Evolutionary conservation across 2,888 invertebrate species (phyloP), one percentile per base, ranked within the genome.

Genomic region (Cryptus armator): DNA sequence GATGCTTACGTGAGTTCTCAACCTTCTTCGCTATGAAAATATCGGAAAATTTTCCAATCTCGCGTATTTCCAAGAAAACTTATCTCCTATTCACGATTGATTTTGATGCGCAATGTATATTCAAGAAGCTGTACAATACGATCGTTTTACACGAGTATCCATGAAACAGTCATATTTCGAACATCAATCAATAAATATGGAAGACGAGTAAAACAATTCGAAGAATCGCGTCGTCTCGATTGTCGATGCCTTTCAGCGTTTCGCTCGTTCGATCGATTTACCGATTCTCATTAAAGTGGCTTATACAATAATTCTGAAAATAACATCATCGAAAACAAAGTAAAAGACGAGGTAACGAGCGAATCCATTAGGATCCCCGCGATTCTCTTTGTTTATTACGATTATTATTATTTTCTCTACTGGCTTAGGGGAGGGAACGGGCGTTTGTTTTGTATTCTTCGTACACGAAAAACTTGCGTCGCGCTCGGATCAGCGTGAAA

Each of bases 401-500:
- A 44, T 72, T 72, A 12, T 6, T 72, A 10, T 72, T 44, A 9
- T 62, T 37, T 9, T 37, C 0, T 37, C 9, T 7, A 37, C 37
- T 37, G 37, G 7, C 37, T 37, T 37, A 37, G 37, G 37, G 37
- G 37, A 37, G 7, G 37, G 37, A 37, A 2, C 37, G 37, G 7
- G 37, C 37, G 2, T 24, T 24, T 24, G 24, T 37, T 37, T 4
- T 37, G 37, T 37, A 5, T 37, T 37, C 9, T 37, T 37, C 37
- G 24, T 24, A 24, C 37, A 37, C 37, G 37, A 37, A 37, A 37
- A 37, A 37, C 7, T 37, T 37, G 14, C 53, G 16, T 9, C 24
- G 10, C 9, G 72, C 24, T 48, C 72, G 76, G 37, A 66, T 10
- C 44, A 51, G 80, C 74, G 74, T 78, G n/a, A 83, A 81, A 83